phyloP scores from a whole-genome alignment of 2,797 vertebrate species.

The Netta rufina region DNA sequence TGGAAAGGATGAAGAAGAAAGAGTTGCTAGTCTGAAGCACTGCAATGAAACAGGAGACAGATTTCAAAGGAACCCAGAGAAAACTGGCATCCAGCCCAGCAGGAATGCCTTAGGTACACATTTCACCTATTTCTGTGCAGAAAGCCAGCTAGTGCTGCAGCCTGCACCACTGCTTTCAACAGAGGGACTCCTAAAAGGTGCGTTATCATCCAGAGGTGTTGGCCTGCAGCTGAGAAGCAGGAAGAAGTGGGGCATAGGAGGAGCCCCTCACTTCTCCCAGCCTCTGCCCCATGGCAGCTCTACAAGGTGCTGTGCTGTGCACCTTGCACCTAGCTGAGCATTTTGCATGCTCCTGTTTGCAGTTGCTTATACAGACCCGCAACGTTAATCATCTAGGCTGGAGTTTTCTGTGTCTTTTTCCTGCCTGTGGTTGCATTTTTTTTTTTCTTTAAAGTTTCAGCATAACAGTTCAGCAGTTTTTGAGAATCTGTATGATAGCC shows the following conservation, averaged over 20 bases:
- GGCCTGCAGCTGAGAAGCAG: not conserved
- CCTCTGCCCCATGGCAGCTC: not conserved
- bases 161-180: not conserved
- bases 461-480: constrained; percentile 30
- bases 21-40: not conserved
- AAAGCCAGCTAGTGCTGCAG: not conserved
- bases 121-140: constrained; percentile 36
- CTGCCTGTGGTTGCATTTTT: constrained; percentile 11
- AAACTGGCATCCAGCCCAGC: constrained; percentile 1
- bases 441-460: constrained; percentile 21
- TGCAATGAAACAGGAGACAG: not conserved
- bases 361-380: not conserved
- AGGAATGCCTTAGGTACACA: constrained; percentile 31
- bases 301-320: rapidly evolving
- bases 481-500: not conserved
- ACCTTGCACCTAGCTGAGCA: rapidly evolving
- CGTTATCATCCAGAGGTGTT: not conserved
- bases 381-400: not conserved
- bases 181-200: constrained; percentile 10
- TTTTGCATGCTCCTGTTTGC: not conserved
- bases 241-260: not conserved
- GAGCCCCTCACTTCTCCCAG: not conserved
- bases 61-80: constrained; percentile 28
- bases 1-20: constrained; percentile 13
- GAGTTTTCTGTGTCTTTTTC: constrained; percentile 26